Conservation (phyloP, 35 echinoderm and acorn worm genomes). For the Holothuria glaberrima region DNA sequence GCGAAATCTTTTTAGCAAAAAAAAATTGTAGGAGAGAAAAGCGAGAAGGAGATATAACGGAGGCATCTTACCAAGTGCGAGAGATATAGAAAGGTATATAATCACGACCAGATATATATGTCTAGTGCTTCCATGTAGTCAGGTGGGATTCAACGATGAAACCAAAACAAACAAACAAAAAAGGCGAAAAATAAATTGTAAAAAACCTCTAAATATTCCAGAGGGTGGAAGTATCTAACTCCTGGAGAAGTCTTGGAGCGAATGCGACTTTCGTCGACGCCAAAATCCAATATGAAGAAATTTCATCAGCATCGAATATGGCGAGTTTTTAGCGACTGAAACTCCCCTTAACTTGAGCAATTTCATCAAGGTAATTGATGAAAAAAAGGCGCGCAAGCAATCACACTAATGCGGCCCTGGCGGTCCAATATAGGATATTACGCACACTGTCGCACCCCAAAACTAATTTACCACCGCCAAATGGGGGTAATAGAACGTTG, state of each 20-base stretch:
- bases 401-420: conserved; percentile 63
- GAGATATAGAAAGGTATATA: too few species aligned
- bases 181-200: background rate
- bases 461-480: conserved; percentile 63
- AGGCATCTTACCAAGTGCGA: too few species aligned
- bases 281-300: conserved; percentile 57
- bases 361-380: conserved; percentile 71
- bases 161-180: background rate
- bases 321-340: conserved; percentile 48
- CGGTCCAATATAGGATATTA: conserved; percentile 60
- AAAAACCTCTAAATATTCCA: background rate
- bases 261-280: conserved; percentile 25
- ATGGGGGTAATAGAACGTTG: conserved; percentile 64
- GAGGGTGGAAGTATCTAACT: background rate
- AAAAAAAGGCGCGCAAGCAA: conserved; percentile 58
- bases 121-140: too few species aligned
- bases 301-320: conserved; percentile 38
- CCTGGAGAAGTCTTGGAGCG: background rate
- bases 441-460: conserved; percentile 57
- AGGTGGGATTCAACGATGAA: too few species aligned
- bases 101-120: too few species aligned
- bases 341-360: conserved; percentile 57
- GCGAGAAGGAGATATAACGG: too few species aligned
- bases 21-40: too few species aligned
- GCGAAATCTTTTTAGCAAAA: too few species aligned